Evolutionary conservation across 2,113 vertebrate genomes (phyloP).

Genomic region (Platanista minor): DNA sequence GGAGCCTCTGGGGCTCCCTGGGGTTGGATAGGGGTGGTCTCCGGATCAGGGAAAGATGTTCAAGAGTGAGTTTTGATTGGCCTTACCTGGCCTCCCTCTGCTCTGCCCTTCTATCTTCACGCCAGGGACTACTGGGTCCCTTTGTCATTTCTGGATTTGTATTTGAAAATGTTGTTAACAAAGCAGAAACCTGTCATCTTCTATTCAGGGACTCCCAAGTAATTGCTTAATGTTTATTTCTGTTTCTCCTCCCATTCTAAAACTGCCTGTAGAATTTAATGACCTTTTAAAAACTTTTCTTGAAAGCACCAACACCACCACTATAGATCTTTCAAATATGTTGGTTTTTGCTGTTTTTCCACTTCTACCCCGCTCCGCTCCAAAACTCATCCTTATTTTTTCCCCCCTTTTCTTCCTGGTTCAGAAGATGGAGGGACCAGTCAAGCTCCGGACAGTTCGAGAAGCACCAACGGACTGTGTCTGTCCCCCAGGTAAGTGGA

Average conservation of each 20-base stretch:
- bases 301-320: not conserved
- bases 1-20: fast-evolving
- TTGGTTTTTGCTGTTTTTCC: not conserved
- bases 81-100: not conserved
- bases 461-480: slow-evolving; percentile 87
- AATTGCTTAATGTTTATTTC: not conserved
- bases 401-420: slow-evolving; percentile 19
- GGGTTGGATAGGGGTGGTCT: not conserved
- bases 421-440: slow-evolving; percentile 88
- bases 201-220: not conserved
- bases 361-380: not conserved
- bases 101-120: not conserved
- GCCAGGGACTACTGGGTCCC: fast-evolving
- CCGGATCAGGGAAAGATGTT: not conserved
- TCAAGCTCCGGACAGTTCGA: slow-evolving; percentile 84
- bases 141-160: not conserved
- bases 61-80: not conserved
- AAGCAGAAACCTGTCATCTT: not conserved
- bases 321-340: not conserved
- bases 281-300: not conserved
- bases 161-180: not conserved
- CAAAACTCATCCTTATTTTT: not conserved
- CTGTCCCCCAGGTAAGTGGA: slow-evolving; percentile 91
- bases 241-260: not conserved
- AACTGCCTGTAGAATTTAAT: not conserved